Percentiles rank a stretch among this genome's conserved stretches.
Evolutionary conservation across 1,140 invertebrate genomes (phyloP).

Genomic region (Apis cerana): DNA sequence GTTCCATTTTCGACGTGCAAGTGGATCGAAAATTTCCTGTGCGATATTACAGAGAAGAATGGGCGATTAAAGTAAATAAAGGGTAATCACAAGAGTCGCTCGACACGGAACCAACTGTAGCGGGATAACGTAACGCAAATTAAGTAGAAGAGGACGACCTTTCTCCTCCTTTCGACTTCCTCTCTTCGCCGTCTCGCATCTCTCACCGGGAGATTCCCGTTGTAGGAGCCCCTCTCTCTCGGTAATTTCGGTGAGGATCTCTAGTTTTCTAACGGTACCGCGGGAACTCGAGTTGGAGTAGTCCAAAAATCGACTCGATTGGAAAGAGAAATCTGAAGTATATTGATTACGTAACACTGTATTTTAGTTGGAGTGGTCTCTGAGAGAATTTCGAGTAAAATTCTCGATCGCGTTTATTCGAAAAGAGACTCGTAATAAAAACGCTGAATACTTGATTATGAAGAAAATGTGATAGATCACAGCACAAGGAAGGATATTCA

Average conservation of each 20-base stretch:
- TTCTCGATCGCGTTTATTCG: no score
- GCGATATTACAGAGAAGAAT: not conserved
- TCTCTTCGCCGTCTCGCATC: constrained; percentile 20
- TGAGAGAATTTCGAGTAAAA: no score
- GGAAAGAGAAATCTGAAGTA: no score
- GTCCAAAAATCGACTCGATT: not conserved
- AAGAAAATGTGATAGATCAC: no score
- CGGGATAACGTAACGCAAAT: constrained; percentile 48
- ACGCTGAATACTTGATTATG: no score
- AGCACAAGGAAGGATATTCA: no score
- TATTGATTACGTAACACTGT: no score
- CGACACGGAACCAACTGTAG: constrained; percentile 13
- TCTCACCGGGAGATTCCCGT: constrained; percentile 56
- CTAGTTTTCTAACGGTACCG: constrained; percentile 45
- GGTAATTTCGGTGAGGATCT: constrained; percentile 30
- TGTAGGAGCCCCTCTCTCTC: constrained; percentile 21
- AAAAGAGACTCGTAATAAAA: no score
- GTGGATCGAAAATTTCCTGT: no score
- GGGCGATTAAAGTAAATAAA: constrained; percentile 27
- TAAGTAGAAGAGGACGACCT: constrained; percentile 39
- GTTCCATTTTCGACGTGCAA: no score
- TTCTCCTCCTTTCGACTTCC: constrained; percentile 41
- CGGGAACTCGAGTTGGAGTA: constrained; percentile 4
- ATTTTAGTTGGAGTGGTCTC: no score
- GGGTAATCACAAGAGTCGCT: constrained; percentile 9